Conservation (phyloP, 2,113 vertebrate genomes). For the Datnioides undecimradiatus region DNA sequence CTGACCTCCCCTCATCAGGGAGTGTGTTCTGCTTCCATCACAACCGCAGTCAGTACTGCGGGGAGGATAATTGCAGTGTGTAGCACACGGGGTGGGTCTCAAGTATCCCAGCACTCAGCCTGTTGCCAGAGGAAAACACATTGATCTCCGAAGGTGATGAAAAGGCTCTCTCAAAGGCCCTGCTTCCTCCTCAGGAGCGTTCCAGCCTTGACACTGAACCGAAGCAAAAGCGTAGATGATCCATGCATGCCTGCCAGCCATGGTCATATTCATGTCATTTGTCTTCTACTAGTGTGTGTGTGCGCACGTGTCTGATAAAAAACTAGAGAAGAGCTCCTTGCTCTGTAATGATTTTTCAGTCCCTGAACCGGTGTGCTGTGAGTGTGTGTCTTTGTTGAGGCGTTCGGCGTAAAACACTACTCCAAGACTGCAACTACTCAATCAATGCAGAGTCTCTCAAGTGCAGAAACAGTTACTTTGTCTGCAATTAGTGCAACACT, state of each 20-base stretch:
- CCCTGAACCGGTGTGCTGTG: neutral
- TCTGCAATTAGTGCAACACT: slow-evolving; percentile 37
- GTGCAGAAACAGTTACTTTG: slow-evolving; percentile 22
- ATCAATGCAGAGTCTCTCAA: neutral
- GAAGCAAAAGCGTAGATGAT: slow-evolving; percentile 56
- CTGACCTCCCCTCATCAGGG: slow-evolving; percentile 69
- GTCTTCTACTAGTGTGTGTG: slow-evolving; percentile 27
- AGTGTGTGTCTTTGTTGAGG: slow-evolving; percentile 17
- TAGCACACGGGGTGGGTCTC: slow-evolving; percentile 68
- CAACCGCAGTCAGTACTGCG: slow-evolving; percentile 68
- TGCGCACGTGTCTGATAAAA: slow-evolving; percentile 7
- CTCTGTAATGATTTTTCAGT: slow-evolving; percentile 42
- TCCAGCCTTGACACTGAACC: slow-evolving; percentile 62
- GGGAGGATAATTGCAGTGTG: slow-evolving; percentile 76
- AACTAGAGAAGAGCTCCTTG: slow-evolving; percentile 23
- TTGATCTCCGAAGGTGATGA: slow-evolving; percentile 83
- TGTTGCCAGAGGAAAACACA: slow-evolving; percentile 78
- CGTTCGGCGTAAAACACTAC: neutral
- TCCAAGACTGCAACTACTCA: slow-evolving; percentile 1
- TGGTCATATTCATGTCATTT: slow-evolving; percentile 50
- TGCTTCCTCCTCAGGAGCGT: slow-evolving; percentile 64
- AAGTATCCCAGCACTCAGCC: slow-evolving; percentile 70
- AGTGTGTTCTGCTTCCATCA: slow-evolving; percentile 72
- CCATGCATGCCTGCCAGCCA: slow-evolving; percentile 48
- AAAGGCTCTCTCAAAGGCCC: slow-evolving; percentile 75